Evolutionary conservation across 2,797 vertebrate genomes (phyloP), one percentile per base, ranked within the genome.

Genomic region (Myoxocephalus aenaeus): DNA sequence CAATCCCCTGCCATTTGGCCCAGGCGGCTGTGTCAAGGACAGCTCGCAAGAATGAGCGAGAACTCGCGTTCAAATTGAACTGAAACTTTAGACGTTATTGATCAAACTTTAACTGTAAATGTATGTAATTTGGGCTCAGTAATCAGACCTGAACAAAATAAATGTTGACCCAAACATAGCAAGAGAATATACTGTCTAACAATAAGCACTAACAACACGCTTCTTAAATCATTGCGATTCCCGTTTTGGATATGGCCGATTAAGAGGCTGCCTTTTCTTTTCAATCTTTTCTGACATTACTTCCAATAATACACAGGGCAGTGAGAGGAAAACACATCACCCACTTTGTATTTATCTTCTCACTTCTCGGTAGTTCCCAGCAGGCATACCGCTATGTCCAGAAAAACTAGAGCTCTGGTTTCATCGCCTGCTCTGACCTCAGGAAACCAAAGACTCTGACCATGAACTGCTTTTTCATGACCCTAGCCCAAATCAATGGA

Each of bases 391-490:
- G 81, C 86, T 66, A 83, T 91, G 87, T 92, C 85, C 89, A 92
- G 91, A 91, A 93, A 89, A 83, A 83, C 83, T 25, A 46, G 68
- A 86, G 90, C 88, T 94, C 91, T 84, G 81, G 88, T 94, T 94
- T 95, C 92, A 94, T 90, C 81, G 84, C 92, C 87, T 86, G 85
- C 77, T 85, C 74, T 93, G 93, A 95, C 94, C 91, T 91, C 87
- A 85, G 84, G 90, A 94, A 95, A 94, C 89, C 92, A 86, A 92
- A 94, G 92, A 90, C 91, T 86, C 86, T 89, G 91, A 90, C 90
- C 83, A 92, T 92, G 90, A 94, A 93, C 93, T 90, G 89, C 86
- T 91, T 91, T 91, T 90, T 91, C 91, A 92, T 91, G 92, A 93
- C 86, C 89, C 87, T 58, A 69, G 74, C 77, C 70, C 79, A 82